Percentiles rank a stretch among this genome's conserved stretches.
These are phyloP conservation scores for Podarcis siculus DNA, from an alignment of 2,797 vertebrate genomes.

Conservation along the genomic window DNA sequence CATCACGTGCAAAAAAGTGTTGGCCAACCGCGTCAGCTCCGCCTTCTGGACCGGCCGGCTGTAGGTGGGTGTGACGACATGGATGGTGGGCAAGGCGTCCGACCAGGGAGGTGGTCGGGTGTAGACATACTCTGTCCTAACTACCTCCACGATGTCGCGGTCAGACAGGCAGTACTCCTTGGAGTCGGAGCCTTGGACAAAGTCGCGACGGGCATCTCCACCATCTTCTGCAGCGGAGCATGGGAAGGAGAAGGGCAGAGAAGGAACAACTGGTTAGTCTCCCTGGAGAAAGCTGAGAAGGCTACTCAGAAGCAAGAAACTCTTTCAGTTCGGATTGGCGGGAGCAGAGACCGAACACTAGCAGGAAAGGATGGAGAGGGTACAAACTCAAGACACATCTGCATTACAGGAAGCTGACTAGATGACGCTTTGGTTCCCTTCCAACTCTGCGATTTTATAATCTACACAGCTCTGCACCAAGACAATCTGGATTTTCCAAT, in stretches of 20 bases:
- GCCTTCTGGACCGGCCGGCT: conserved; percentile 97
- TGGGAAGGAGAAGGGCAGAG: conserved; percentile 62
- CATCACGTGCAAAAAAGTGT: conserved; percentile 94
- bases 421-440: too few relatives aligned
- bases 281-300: neutral
- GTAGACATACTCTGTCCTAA: conserved; percentile 97
- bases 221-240: conserved; percentile 86
- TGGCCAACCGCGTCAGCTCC: conserved; percentile 92
- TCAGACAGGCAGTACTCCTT: conserved; percentile 96
- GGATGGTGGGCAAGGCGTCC: conserved; percentile 94
- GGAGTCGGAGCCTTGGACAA: conserved; percentile 85
- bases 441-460: too few relatives aligned
- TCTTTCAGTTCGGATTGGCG: too few relatives aligned
- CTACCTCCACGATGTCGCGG: conserved; percentile 97
- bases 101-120: conserved; percentile 96
- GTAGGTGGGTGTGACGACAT: conserved; percentile 96
- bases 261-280: conserved; percentile 37
- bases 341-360: neutral
- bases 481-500: neutral
- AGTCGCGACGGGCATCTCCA: conserved; percentile 86
- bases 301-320: neutral
- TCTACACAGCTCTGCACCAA: neutral
- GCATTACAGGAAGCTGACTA: too few relatives aligned
- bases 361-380: conserved; percentile 21
- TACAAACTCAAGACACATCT: too few relatives aligned